Evolutionary conservation across 2,113 vertebrate genomes (phyloP).

Genomic region (Carettochelys insculpta): DNA sequence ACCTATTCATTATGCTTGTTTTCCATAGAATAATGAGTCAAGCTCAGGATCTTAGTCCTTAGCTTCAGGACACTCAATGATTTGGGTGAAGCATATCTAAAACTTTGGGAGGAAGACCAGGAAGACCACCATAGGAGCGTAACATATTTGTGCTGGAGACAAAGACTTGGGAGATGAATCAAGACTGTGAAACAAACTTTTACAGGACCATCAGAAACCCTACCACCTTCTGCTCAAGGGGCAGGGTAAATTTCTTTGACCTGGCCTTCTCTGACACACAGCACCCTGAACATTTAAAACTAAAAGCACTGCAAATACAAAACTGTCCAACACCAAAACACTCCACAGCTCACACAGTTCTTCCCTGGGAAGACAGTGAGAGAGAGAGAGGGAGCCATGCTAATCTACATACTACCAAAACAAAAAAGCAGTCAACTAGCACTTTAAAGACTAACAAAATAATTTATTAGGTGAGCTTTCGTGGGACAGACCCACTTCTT

Average conservation of each 20-base stretch:
- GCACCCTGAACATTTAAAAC: neutral
- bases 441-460: no score
- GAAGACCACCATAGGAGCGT: neutral
- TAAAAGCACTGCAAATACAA: neutral
- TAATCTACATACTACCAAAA: no score
- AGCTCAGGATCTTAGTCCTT: neutral
- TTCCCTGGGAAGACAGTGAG: neutral
- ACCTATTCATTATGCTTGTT: fast-evolving
- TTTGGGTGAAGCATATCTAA: neutral
- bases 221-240: neutral
- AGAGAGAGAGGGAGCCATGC: no score
- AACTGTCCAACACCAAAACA: neutral
- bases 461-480: no score
- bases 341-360: neutral
- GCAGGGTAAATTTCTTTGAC: neutral
- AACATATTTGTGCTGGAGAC: neutral
- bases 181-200: neutral
- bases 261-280: neutral
- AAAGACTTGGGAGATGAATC: neutral
- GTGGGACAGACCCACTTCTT: no score
- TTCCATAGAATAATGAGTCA: neutral
- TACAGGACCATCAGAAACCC: neutral
- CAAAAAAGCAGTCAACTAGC: no score
- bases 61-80: neutral
- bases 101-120: neutral